Percentiles rank a stretch among this genome's conserved stretches.
Evolutionary conservation across 2,113 vertebrate species (phyloP).

Genomic region (Chrysemys picta): DNA sequence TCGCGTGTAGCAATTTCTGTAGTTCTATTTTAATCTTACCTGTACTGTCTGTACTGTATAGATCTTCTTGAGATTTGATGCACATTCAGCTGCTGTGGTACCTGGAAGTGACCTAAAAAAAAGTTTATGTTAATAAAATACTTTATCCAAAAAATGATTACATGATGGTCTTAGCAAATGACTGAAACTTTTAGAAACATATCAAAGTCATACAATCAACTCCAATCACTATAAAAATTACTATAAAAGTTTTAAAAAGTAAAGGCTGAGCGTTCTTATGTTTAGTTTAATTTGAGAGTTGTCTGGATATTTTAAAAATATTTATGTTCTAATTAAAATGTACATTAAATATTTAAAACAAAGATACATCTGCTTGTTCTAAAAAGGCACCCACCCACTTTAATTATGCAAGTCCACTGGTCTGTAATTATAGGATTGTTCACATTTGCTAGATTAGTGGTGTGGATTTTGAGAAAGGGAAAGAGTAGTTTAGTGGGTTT

Average conservation of each 20-base stretch:
- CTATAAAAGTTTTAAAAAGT: accelerated
- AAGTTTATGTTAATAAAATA: background rate
- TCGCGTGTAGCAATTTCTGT: background rate
- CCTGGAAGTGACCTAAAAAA: conserved; percentile 90
- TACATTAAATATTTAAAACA: background rate
- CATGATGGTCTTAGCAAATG: accelerated
- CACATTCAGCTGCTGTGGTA: conserved; percentile 94
- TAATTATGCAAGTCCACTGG: background rate
- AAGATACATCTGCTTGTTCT: accelerated
- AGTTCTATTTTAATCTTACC: conserved; percentile 74
- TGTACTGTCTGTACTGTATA: conserved; percentile 94
- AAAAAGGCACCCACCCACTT: background rate
- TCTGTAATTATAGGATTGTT: background rate
- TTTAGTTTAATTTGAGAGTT: background rate
- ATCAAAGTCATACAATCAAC: background rate
- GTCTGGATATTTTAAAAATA: background rate
- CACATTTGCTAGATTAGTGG: background rate
- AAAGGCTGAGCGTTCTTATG: background rate
- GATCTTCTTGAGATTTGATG: conserved; percentile 95
- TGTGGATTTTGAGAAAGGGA: background rate
- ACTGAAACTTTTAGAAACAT: background rate
- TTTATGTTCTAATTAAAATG: background rate
- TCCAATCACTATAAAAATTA: background rate
- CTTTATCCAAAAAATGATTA: background rate
- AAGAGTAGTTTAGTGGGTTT: background rate